These are phyloP conservation scores for Syrrhaptes paradoxus DNA, from an alignment of 2,113 vertebrate species.

Conservation along the genomic window DNA sequence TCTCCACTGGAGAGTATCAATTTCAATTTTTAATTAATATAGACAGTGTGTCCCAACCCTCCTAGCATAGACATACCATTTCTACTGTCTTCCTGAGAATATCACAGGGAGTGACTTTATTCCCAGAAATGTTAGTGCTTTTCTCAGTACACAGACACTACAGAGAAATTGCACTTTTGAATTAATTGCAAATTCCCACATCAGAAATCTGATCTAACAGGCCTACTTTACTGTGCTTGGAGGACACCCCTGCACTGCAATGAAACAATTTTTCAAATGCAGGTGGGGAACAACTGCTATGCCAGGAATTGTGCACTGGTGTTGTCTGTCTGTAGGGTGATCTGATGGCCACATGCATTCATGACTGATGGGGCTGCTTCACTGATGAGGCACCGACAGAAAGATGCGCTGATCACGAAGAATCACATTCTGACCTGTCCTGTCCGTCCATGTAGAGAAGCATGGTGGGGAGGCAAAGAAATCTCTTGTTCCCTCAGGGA, in stretches of 20 bases:
- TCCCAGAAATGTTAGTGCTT: background rate
- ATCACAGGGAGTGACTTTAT: background rate
- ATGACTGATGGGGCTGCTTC: background rate
- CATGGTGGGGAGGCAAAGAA: background rate
- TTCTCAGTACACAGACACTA: background rate
- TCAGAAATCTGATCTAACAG: background rate
- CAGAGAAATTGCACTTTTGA: background rate
- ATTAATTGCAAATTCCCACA: background rate
- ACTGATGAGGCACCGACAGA: background rate
- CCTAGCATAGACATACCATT: background rate
- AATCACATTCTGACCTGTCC: background rate
- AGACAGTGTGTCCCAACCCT: background rate
- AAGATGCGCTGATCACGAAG: background rate
- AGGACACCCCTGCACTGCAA: background rate
- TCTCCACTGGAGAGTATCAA: background rate
- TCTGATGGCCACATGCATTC: background rate
- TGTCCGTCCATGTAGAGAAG: background rate
- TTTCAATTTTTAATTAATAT: constrained; percentile 3
- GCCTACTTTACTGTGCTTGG: background rate
- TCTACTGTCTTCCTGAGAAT: background rate
- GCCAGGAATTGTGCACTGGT: accelerated
- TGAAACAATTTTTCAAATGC: background rate
- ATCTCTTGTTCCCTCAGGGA: background rate
- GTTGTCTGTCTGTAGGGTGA: accelerated
- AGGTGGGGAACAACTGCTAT: background rate